Evolutionary conservation across 37 sponge, comb jelly and placozoan genomes (phyloP), one percentile per base, ranked within the genome.

Genomic region (Aplysina aerophoba): DNA sequence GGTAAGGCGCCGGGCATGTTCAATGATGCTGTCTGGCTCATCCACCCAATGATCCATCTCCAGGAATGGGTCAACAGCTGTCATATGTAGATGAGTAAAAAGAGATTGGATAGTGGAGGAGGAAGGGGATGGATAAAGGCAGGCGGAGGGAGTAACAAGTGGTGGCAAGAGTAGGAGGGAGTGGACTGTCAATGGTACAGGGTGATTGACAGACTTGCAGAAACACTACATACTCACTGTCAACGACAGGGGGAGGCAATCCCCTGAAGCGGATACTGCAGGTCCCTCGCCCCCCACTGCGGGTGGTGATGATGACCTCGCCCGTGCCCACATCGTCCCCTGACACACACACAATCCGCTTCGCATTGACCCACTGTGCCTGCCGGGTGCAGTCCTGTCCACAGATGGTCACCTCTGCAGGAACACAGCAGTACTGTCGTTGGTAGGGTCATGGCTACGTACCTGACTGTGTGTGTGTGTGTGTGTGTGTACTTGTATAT

Each of bases 221-320:
- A 44, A 44, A 8, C 50, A 8, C n/a, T n/a, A n/a, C 8, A 8
- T 8, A 34, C 73, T 71, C 37, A 71, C 73, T 33, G 30, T 34
- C 73, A 71, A 28, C 5, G 21, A 34, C 20, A 44, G 50, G 50
- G 3, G 73, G 69, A 14, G 69, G 37, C 16, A 85, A 20, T 36
- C 92, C 92, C 35, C 64, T 84, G 53, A 95, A 95, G 56, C 37
- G 31, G 54, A 97, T 95, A 2, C 87, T 91, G 58, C 97, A 97
- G 20, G 91, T 88, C 16, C 97, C 97, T 0, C 53, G 50, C 0
- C 97, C 97, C 15, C 93, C 95, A 68, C 88, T 87, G 1, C 63
- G 28, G 28, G 97, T 95, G 16, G 93, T 90, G 24, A 97, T 90
- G 28, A 97, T 88, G n/a, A 97, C 89, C 15, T 85, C 71, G 27